A percentile compares a stretch with the other conserved stretches of the same genome.
phyloP scores from a whole-genome alignment of 1,140 invertebrate species.

The Bombus soroeensis region DNA sequence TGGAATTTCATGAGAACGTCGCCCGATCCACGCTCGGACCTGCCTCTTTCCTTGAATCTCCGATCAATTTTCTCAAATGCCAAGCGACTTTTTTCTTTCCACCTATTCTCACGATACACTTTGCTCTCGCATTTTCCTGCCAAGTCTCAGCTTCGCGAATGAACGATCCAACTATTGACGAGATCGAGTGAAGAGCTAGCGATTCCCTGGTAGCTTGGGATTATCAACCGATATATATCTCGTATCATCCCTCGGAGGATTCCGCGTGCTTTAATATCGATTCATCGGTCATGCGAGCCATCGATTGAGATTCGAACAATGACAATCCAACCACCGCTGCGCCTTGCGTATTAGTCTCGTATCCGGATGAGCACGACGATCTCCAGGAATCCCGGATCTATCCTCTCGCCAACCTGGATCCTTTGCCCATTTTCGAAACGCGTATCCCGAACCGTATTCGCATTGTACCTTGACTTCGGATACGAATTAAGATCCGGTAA shows the following conservation, averaged over 20 bases:
- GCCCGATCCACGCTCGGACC: background rate
- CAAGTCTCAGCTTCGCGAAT: background rate
- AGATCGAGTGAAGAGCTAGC: background rate
- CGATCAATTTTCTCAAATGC: background rate
- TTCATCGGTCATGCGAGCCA: constrained; percentile 49
- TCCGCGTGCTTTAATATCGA: constrained; percentile 27
- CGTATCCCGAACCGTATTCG: constrained; percentile 5
- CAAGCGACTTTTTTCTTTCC: background rate
- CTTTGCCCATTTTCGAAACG: constrained; percentile 47
- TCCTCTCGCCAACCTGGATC: background rate
- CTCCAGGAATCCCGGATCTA: constrained; percentile 36
- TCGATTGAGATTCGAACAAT: constrained; percentile 48
- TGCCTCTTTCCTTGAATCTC: background rate
- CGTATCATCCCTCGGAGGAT: constrained; percentile 15
- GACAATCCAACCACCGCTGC: constrained; percentile 48
- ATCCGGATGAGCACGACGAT: constrained; percentile 28
- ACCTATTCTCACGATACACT: background rate
- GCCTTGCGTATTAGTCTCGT: constrained; percentile 28
- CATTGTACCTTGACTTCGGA: constrained; percentile 42
- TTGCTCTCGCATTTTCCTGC: background rate
- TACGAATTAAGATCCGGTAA: constrained; percentile 60
- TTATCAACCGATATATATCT: constrained; percentile 21
- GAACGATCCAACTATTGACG: background rate
- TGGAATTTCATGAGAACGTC: constrained; percentile 14
- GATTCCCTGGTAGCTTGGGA: constrained; percentile 3